Base-by-base conservation (phyloP, 2,113 vertebrate genomes). In the Carollia perspicillata region DNA sequence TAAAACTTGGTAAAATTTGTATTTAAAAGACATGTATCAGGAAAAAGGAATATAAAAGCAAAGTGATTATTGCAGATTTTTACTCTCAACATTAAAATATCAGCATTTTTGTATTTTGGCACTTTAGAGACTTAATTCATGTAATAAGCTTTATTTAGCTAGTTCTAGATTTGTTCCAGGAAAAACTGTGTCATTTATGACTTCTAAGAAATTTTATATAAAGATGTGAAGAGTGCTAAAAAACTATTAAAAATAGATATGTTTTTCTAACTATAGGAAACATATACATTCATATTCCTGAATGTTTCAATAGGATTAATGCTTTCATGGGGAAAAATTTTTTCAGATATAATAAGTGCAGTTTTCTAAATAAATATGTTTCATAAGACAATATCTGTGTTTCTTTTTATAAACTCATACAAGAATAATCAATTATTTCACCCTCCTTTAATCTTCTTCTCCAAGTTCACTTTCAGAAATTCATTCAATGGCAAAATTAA, bases 91-190 rank as follows among this genome's bases (percentile, higher is more conserved):
- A 89, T 86, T 91, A 95, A 89, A 96, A 60, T 63, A 93, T 86
- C 20, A 89, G 26, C 22, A 74, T 22, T 86, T 66, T 94, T 89
- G 30, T 58, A 80, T 89, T 89, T 85, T 95, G 42, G 37, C 16
- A 33, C 28, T 94, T 92, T 65, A 71, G 33, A 89, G 95, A 93
- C 66, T 49, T 74, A 85, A 93, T 92, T 97, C 60, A 94, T 17
- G 68, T 74, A 94, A 53, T 47, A 66, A 80, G 11, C 6, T 78
- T 86, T 51, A 77, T 63, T 92, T 83, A 89, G 37, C 40, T 77
- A 63, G 20, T 65, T 87, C 17, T 90, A 33, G 5, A 16, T 94
- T 96, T 94, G 23, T 87, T 83, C 60, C 49, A 88, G 37, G n/a
- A 81, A 81, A 65, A 40, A 92, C 17, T 37, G 33, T 11, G 53